These are phyloP conservation scores for Nephrotoma guestfalica DNA, from an alignment of 2,888 invertebrate genomes.

Conservation along the genomic window DNA sequence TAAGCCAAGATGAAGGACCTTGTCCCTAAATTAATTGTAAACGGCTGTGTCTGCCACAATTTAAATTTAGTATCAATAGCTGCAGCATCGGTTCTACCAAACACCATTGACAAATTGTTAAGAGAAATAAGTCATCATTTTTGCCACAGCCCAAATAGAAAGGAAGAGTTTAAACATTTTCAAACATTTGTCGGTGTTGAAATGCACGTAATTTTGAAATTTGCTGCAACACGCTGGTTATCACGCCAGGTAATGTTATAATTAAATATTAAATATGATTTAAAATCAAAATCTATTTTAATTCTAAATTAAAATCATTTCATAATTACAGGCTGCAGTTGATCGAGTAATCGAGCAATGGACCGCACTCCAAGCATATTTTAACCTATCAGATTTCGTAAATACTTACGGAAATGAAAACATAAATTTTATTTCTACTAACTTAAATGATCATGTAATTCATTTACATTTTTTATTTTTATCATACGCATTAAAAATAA, in stretches of 20 bases:
- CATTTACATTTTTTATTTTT: neutral
- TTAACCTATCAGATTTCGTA: neutral
- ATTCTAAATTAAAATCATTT: neutral
- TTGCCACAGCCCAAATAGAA: neutral
- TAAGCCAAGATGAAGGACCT: conserved; percentile 8
- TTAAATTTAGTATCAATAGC: neutral
- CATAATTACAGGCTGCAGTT: neutral
- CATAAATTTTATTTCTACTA: neutral
- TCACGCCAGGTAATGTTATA: neutral
- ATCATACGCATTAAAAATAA: neutral
- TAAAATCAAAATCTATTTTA: neutral
- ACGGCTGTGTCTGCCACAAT: neutral
- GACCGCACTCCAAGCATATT: neutral
- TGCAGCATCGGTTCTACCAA: neutral
- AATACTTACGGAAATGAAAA: neutral
- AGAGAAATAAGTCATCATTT: conserved; percentile 6
- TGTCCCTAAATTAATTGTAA: neutral
- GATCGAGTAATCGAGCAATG: conserved; percentile 5
- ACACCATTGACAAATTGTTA: neutral
- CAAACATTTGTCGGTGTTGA: neutral
- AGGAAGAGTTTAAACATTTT: neutral
- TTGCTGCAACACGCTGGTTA: neutral
- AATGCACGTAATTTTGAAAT: neutral
- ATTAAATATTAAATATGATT: neutral
- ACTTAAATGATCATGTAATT: neutral